These are phyloP conservation scores for Cynocephalus volans DNA, from an alignment of 2,113 vertebrate species.

Conservation along the genomic window DNA sequence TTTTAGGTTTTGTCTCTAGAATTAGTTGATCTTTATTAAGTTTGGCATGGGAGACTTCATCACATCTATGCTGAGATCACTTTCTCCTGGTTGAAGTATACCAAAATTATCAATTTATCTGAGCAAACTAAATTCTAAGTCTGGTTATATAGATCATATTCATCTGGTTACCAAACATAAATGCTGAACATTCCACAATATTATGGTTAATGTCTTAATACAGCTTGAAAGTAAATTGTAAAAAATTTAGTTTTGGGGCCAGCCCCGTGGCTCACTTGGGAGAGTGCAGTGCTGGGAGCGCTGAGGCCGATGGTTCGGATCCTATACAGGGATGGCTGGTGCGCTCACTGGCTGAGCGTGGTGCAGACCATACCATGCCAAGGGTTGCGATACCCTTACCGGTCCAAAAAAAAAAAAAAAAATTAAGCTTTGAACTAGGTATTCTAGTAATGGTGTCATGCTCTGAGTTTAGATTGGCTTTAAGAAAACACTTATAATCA, in stretches of 20 bases:
- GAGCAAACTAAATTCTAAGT: conserved; percentile 58
- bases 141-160: not conserved
- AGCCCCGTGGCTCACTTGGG: too few species aligned
- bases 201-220: conserved; percentile 35
- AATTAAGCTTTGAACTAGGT: not conserved
- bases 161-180: conserved; percentile 24
- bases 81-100: not conserved
- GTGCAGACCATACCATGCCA: too few species aligned
- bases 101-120: conserved; percentile 40
- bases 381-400: too few species aligned
- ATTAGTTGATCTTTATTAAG: conserved; percentile 20
- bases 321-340: too few species aligned
- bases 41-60: not conserved
- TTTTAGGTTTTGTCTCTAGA: conserved; percentile 20
- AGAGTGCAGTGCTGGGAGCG: too few species aligned
- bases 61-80: not conserved
- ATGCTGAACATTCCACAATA: conserved; percentile 58
- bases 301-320: too few species aligned
- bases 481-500: conserved; percentile 33
- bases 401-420: not conserved
- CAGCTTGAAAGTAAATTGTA: conserved; percentile 29
- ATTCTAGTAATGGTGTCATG: not conserved
- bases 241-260: too few species aligned
- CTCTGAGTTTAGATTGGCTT: conserved; percentile 60
- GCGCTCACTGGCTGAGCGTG: too few species aligned